Evolutionary conservation across 2,888 invertebrate species (phyloP), one percentile per base, ranked within the genome.

Genomic region (Stegana nigrithorax): DNA sequence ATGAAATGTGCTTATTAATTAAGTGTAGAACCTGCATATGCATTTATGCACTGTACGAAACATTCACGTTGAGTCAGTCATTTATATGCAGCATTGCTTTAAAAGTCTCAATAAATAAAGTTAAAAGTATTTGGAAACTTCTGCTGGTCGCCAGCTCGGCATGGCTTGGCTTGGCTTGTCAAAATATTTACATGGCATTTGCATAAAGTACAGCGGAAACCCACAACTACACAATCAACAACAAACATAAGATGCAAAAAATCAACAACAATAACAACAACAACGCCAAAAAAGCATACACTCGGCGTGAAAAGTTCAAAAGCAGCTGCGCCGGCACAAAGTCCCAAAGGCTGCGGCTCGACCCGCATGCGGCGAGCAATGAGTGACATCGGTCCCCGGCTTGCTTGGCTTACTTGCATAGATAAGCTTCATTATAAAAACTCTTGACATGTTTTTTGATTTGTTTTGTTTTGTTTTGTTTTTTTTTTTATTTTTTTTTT

Each of bases 1-100:
- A 53, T 21, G 53, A 36, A 68, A 65, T 67, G 62, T 62, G 71
- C 68, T 70, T 69, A 70, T 74, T 79, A 79, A 75, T 75, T 79
- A 71, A 69, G 63, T 29, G 63, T 57, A 53, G 12, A 47, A 61
- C 60, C 2, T 14, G 44, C 44, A 51, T n/a, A n/a, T 4, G 32
- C 32, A 32, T 32, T 32, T 5, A 32, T 5, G n/a, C n/a, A n/a
- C n/a, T n/a, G n/a, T n/a, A n/a, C n/a, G n/a, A n/a, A n/a, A n/a
- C n/a, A n/a, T n/a, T n/a, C n/a, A n/a, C n/a, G n/a, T n/a, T n/a
- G n/a, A n/a, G n/a, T n/a, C n/a, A n/a, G n/a, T n/a, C n/a, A n/a
- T n/a, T n/a, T n/a, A n/a, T n/a, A n/a, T n/a, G n/a, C n/a, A n/a
- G n/a, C n/a, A n/a, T n/a, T n/a, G n/a, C n/a, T 32, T 32, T 32